phyloP scores from a whole-genome alignment of 2,888 invertebrate species.

The Chrysolina americana region DNA sequence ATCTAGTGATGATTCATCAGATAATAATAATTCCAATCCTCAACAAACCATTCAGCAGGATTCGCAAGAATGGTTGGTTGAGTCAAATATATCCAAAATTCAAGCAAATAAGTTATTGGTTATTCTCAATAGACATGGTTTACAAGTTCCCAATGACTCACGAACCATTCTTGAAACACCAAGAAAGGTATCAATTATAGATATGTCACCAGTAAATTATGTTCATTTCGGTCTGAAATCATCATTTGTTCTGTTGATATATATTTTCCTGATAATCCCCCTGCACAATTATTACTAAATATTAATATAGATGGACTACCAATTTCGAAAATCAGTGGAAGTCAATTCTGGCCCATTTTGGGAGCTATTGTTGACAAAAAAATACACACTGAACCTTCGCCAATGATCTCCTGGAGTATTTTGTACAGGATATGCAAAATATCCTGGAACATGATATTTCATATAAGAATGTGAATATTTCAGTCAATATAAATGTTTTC shows the following conservation, averaged over 20 bases:
- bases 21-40: not conserved
- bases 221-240: slow-evolving; percentile 28
- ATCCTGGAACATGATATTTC: slow-evolving; percentile 12
- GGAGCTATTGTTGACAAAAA: slow-evolving; percentile 23
- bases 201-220: slow-evolving; percentile 24
- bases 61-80: slow-evolving; percentile 23
- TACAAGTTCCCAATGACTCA: slow-evolving; percentile 22
- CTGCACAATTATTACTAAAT: slow-evolving; percentile 16
- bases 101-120: slow-evolving; percentile 21
- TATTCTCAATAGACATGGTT: slow-evolving; percentile 29
- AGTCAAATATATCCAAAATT: slow-evolving; percentile 24
- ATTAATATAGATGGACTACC: slow-evolving; percentile 26
- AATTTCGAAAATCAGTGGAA: slow-evolving; percentile 22
- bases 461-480: not conserved
- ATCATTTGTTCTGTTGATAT: slow-evolving; percentile 11
- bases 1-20: slow-evolving; percentile 21
- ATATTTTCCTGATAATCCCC: slow-evolving; percentile 22
- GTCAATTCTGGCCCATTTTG: slow-evolving; percentile 19
- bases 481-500: slow-evolving; percentile 18
- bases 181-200: slow-evolving; percentile 17
- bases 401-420: slow-evolving; percentile 25
- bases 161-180: slow-evolving; percentile 24
- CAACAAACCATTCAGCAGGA: slow-evolving; percentile 19
- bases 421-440: slow-evolving; percentile 29
- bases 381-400: slow-evolving; percentile 26